These are phyloP conservation scores for Saccostrea cuccullata DNA, from an alignment of 1,140 invertebrate species.

Conservation along the genomic window DNA sequence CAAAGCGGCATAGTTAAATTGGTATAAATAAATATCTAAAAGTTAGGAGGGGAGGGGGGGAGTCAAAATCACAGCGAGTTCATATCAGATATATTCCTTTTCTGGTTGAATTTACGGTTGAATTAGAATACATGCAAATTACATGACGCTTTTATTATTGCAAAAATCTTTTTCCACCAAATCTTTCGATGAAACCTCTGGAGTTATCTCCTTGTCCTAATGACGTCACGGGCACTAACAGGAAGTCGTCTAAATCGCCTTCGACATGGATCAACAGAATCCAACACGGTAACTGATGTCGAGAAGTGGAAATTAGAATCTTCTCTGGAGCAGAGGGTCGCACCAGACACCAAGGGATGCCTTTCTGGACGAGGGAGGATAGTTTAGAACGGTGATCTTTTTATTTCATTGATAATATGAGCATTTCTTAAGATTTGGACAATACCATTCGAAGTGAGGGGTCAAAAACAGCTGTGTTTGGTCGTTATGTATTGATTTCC, in stretches of 20 bases:
- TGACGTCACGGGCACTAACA: constrained; percentile 28
- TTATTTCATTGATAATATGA: background rate
- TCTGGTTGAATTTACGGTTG: too few species aligned
- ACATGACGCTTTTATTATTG: too few species aligned
- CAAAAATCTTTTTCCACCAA: too few species aligned
- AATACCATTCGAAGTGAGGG: constrained; percentile 4
- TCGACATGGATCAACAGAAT: constrained; percentile 35
- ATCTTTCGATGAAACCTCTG: background rate
- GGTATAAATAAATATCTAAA: too few species aligned
- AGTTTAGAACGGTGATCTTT: constrained; percentile 26
- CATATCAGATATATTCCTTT: too few species aligned
- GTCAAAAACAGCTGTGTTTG: constrained; percentile 22
- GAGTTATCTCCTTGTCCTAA: background rate
- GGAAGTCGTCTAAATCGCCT: constrained; percentile 34
- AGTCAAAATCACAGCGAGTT: too few species aligned
- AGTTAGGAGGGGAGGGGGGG: too few species aligned
- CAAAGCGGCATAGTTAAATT: too few species aligned
- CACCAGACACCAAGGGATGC: constrained; percentile 21
- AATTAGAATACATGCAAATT: too few species aligned
- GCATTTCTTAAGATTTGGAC: constrained; percentile 15
- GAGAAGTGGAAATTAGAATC: constrained; percentile 4
- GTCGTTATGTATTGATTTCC: constrained; percentile 3
- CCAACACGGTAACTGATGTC: constrained; percentile 19
- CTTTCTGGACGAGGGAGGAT: constrained; percentile 26
- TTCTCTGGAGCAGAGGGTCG: background rate